These are phyloP conservation scores for Orycteropus afer DNA, from an alignment of 2,113 vertebrate species.

Conservation along the genomic window DNA sequence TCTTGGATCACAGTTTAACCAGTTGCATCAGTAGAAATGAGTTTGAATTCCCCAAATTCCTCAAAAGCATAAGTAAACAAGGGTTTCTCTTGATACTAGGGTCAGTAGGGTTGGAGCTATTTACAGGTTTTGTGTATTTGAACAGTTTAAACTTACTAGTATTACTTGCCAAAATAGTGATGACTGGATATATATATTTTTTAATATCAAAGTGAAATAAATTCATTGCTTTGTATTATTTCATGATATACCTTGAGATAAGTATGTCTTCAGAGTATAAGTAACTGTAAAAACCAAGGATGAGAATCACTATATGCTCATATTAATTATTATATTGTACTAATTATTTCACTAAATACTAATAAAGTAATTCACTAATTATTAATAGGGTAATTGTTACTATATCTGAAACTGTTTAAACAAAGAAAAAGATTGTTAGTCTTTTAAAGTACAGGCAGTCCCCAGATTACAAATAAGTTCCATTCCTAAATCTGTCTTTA, in stretches of 20 bases:
- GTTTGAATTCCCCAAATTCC: conserved; percentile 1
- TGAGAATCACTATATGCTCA: conserved; percentile 19
- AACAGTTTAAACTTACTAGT: conserved; percentile 31
- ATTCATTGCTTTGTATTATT: not conserved
- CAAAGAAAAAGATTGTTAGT: conserved; percentile 1
- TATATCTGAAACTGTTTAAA: conserved; percentile 33
- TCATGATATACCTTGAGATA: not conserved
- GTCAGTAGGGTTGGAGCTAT: not conserved
- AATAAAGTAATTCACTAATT: conserved; percentile 6
- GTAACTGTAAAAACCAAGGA: not conserved
- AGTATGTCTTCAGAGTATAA: not conserved
- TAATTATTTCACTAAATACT: conserved; percentile 31
- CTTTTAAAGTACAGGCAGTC: conserved; percentile 31
- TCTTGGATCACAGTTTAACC: conserved; percentile 27
- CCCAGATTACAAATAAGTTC: too few relatives aligned
- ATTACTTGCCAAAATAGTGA: not conserved
- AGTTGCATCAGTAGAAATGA: conserved; percentile 45
- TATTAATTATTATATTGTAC: conserved; percentile 31
- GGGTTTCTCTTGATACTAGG: not conserved
- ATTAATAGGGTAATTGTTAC: conserved; percentile 32
- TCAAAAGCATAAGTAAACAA: conserved; percentile 29
- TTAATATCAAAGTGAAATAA: not conserved
- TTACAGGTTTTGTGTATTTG: not conserved
- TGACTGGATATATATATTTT: conserved; percentile 7
- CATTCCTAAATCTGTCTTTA: not conserved